A percentile compares a stretch with the other conserved stretches of the same genome.
Conservation (phyloP, 2,797 vertebrate species). For the Megalops cyprinoides region DNA sequence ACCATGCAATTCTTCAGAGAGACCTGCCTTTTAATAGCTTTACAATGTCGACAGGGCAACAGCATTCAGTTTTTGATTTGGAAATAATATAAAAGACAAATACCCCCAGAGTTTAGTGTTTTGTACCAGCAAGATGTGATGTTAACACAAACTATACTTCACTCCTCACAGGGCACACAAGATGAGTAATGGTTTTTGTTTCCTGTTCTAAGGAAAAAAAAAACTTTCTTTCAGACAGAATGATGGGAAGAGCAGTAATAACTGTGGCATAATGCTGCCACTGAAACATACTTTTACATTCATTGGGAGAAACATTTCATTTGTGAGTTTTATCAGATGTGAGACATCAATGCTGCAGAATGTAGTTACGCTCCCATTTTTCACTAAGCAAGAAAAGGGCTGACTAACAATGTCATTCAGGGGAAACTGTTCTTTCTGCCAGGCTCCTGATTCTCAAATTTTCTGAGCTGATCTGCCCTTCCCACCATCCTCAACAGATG, state of each 20-base stretch:
- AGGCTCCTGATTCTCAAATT: no score
- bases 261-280: not conserved
- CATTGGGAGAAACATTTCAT: slow-evolving; percentile 25
- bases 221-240: slow-evolving; percentile 41
- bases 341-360: slow-evolving; percentile 20
- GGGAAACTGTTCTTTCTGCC: not conserved
- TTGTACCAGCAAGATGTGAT: slow-evolving; percentile 30
- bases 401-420: not conserved
- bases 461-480: no score
- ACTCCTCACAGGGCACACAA: slow-evolving; percentile 12
- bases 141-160: slow-evolving; percentile 36
- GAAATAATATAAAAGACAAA: slow-evolving; percentile 45
- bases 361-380: not conserved
- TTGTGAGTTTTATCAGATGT: slow-evolving; percentile 10
- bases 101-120: slow-evolving; percentile 30
- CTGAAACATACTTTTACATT: slow-evolving; percentile 35
- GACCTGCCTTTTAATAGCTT: slow-evolving; percentile 46
- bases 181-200: slow-evolving; percentile 23
- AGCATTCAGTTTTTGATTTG: slow-evolving; percentile 40
- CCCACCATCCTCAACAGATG: no score
- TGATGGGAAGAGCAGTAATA: slow-evolving; percentile 1
- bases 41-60: slow-evolving; percentile 43
- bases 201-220: slow-evolving; percentile 34
- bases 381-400: not conserved
- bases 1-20: slow-evolving; percentile 45